Conservation (phyloP, 1,140 invertebrate genomes). For the Macrosteles quadrilineatus region DNA sequence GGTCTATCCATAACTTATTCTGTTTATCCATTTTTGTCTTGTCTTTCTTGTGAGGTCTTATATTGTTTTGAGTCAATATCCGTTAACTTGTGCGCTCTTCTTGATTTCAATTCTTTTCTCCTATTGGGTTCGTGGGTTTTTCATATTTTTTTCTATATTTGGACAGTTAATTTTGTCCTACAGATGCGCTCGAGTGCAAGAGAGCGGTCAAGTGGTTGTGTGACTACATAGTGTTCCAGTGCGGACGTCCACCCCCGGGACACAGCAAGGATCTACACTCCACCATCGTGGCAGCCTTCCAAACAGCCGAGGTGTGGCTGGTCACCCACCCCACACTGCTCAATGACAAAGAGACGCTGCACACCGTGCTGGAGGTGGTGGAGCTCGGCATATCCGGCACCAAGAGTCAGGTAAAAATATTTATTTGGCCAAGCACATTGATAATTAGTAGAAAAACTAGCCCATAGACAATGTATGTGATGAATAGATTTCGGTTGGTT, state of each 20-base stretch:
- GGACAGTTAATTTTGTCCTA: not conserved
- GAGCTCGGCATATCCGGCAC: conserved; percentile 97
- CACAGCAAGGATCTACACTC: conserved; percentile 99
- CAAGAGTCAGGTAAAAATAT: conserved; percentile 66
- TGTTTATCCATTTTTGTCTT: no score
- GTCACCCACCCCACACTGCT: conserved; percentile 84
- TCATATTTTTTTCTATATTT: no score
- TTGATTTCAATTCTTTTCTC: no score
- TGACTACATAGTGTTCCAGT: conserved; percentile 96
- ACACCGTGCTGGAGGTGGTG: conserved; percentile 92
- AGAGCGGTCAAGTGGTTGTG: conserved; percentile 97
- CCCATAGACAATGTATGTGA: no score
- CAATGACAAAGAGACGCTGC: conserved; percentile 89
- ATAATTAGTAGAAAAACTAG: conserved; percentile 1
- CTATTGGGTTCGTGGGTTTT: no score
- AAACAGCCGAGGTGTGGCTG: conserved; percentile 90
- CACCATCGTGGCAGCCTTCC: conserved; percentile 93
- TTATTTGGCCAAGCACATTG: conserved; percentile 4
- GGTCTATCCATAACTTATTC: no score
- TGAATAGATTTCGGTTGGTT: no score
- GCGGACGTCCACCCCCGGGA: conserved; percentile 89
- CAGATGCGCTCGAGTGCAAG: conserved; percentile 84
- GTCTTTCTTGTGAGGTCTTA: no score
- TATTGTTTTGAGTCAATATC: no score
- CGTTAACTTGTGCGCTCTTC: no score